Percentiles rank a stretch among this genome's conserved stretches.
These are phyloP conservation scores for Ceratosolen fusciceps DNA, from an alignment of 1,140 invertebrate genomes.

Conservation along the genomic window DNA sequence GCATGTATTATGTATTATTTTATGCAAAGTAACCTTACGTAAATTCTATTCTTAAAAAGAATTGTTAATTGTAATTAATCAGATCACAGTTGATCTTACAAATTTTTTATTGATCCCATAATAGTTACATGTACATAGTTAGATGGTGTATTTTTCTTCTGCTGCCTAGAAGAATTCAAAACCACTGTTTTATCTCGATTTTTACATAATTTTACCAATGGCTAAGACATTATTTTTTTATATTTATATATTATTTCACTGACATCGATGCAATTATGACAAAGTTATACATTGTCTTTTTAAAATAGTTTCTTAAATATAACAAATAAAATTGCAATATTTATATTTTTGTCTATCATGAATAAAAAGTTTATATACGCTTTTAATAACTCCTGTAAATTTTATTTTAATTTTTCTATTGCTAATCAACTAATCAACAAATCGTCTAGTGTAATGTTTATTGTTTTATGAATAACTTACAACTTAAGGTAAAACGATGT, in stretches of 20 bases:
- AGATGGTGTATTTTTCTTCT: neutral
- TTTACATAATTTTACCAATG: neutral
- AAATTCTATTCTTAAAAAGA: neutral
- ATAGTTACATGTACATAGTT: neutral
- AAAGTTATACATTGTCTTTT: neutral
- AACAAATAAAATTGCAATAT: no score
- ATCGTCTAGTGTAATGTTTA: no score
- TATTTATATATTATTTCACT: neutral
- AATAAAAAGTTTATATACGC: neutral
- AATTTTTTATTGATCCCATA: neutral
- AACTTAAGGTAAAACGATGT: no score
- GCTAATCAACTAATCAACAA: no score
- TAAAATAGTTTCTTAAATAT: neutral
- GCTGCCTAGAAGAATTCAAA: no score
- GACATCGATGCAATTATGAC: neutral
- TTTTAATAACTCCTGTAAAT: no score
- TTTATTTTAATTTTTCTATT: no score
- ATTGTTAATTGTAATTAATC: neutral
- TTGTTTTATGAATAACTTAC: no score
- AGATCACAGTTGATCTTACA: neutral
- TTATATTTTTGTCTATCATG: no score
- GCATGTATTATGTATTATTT: neutral
- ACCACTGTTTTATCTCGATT: neutral
- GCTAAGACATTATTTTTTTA: neutral
- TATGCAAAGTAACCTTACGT: neutral